These are phyloP conservation scores for Stegodyphus dumicola DNA, from an alignment of 1,140 invertebrate genomes.

Conservation along the genomic window DNA sequence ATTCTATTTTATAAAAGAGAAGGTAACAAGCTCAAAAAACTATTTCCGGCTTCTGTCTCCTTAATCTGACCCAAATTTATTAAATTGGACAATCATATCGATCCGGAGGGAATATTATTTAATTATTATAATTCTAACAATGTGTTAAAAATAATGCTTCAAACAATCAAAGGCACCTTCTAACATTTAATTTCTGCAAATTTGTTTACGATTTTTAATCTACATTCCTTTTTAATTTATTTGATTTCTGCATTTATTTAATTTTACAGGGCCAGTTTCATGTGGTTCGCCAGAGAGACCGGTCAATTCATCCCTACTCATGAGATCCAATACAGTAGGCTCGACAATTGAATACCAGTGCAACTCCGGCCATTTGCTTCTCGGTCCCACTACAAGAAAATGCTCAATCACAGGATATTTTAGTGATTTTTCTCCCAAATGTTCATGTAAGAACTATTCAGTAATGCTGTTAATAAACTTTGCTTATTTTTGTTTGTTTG, in stretches of 20 bases:
- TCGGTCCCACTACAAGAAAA: slow-evolving; percentile 83
- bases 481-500: no score
- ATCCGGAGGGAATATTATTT: no score
- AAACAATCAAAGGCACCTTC: no score
- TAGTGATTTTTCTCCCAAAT: slow-evolving; percentile 91
- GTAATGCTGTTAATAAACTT: no score
- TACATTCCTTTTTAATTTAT: not conserved
- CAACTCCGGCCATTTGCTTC: slow-evolving; percentile 85
- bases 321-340: slow-evolving; percentile 80
- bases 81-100: no score
- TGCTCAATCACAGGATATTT: slow-evolving; percentile 93
- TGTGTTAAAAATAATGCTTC: no score
- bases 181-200: no score
- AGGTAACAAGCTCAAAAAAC: no score
- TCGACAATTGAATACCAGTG: slow-evolving; percentile 86
- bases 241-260: not conserved
- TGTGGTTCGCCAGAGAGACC: slow-evolving; percentile 92
- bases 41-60: no score
- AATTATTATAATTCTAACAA: no score
- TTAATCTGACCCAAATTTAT: no score
- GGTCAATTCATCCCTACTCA: slow-evolving; percentile 88
- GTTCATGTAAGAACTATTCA: slow-evolving; percentile 79
- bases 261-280: slow-evolving; percentile 76
- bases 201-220: not conserved
- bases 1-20: no score